A percentile compares a stretch with the other conserved stretches of the same genome.
These are phyloP conservation scores for Aplidium turbinatum DNA, from an alignment of 23 tunicate genomes.

Conservation along the genomic window DNA sequence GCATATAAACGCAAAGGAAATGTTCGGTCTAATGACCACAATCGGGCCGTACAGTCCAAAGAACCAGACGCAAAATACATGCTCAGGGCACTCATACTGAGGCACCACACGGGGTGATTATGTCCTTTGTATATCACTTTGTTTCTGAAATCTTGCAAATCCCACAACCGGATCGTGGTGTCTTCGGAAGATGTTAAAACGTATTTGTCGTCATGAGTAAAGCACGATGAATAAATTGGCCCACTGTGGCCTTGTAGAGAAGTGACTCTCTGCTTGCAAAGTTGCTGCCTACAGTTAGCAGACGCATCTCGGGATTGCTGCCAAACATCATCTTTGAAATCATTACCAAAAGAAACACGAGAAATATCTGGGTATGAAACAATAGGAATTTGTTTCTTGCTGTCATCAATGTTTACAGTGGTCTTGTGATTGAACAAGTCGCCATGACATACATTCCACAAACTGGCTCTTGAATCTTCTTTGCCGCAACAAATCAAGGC, in stretches of 20 bases:
- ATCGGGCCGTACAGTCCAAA: conserved; percentile 52
- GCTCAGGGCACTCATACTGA: conserved; percentile 46
- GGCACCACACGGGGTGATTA: conserved; percentile 60
- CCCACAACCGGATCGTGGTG: conserved; percentile 85
- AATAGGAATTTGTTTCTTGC: neutral
- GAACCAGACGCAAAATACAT: conserved; percentile 88
- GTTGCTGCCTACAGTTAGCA: neutral
- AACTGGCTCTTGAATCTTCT: conserved; percentile 44
- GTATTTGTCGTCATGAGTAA: conserved; percentile 60
- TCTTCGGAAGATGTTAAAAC: conserved; percentile 78
- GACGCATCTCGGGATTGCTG: neutral
- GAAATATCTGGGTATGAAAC: neutral
- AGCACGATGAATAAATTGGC: conserved; percentile 56
- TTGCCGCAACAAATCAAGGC: conserved; percentile 2
- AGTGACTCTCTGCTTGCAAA: neutral
- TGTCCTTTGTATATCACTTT: conserved; percentile 73
- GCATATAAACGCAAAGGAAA: conserved; percentile 71
- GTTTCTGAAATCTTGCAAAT: conserved; percentile 35
- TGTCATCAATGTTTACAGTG: neutral
- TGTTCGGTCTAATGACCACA: conserved; percentile 75
- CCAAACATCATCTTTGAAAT: conserved; percentile 17
- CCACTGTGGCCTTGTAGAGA: conserved; percentile 64
- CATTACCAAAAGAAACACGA: conserved; percentile 42
- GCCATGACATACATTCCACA: conserved; percentile 34
- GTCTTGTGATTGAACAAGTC: neutral